Evolutionary conservation across 2,797 vertebrate genomes (phyloP).

Genomic region (Lacerta viridis): DNA sequence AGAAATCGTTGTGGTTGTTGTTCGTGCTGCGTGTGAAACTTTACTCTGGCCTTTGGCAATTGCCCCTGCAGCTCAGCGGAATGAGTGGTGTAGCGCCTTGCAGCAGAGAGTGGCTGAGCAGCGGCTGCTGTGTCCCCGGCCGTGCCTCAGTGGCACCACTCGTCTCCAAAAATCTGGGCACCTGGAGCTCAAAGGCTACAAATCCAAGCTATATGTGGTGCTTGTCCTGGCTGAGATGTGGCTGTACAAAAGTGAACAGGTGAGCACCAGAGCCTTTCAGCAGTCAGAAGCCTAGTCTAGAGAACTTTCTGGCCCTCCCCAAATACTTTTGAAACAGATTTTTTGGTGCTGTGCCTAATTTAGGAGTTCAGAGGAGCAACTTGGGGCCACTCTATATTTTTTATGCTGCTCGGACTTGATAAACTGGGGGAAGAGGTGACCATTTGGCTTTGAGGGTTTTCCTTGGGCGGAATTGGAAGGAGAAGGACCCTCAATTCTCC

Average conservation of each 20-base stretch:
- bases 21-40: neutral
- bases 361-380: neutral
- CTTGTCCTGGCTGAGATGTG: conserved; percentile 92
- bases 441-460: neutral
- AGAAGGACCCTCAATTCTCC: neutral
- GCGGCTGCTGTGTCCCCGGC: conserved; percentile 82
- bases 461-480: neutral
- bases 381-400: too few relatives aligned
- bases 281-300: neutral
- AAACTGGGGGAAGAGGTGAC: neutral
- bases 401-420: neutral
- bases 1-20: too few relatives aligned
- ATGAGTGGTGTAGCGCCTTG: conserved; percentile 88
- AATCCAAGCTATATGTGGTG: conserved; percentile 91
- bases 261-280: conserved; percentile 62
- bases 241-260: conserved; percentile 96
- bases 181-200: conserved; percentile 93
- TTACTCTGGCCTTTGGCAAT: neutral
- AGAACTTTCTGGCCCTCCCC: neutral
- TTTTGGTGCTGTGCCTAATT: neutral
- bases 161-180: conserved; percentile 90
- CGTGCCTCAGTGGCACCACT: conserved; percentile 76
- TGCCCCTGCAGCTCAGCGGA: conserved; percentile 83
- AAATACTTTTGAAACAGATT: neutral
- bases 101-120: conserved; percentile 91